Percentiles rank a stretch among this genome's conserved stretches.
Conservation (phyloP, 2,888 invertebrate species). For the Agrilus cyanescens region DNA sequence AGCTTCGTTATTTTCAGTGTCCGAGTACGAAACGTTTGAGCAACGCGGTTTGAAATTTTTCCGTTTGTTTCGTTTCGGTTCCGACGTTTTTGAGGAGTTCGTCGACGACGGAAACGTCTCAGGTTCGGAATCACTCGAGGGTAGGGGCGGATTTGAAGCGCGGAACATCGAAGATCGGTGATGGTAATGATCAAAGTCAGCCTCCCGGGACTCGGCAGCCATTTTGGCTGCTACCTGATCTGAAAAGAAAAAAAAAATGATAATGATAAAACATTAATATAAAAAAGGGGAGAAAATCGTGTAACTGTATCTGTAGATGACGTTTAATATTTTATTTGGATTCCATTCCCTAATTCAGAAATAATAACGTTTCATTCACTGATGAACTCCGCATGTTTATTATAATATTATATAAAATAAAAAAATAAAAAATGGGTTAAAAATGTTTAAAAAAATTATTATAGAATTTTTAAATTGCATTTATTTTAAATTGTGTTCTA, state of each 20-base stretch:
- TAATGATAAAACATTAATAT: not conserved
- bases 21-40: conserved; percentile 45
- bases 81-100: conserved; percentile 32
- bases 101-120: conserved; percentile 25
- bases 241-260: conserved; percentile 16
- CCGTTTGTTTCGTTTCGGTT: conserved; percentile 59
- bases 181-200: conserved; percentile 26
- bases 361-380: too few relatives aligned
- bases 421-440: too few relatives aligned
- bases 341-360: too few relatives aligned
- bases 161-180: conserved; percentile 11
- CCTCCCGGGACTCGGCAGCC: conserved; percentile 26
- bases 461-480: too few relatives aligned
- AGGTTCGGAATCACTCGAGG: conserved; percentile 42
- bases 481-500: too few relatives aligned
- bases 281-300: not conserved
- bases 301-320: not conserved
- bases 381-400: too few relatives aligned
- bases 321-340: too few relatives aligned
- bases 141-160: conserved; percentile 16
- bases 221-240: conserved; percentile 33
- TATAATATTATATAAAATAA: too few relatives aligned
- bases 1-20: conserved; percentile 29
- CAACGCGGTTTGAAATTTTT: conserved; percentile 72
- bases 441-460: too few relatives aligned